Base-by-base conservation (phyloP, 2,113 vertebrate species). In the Climacteris rufus region DNA sequence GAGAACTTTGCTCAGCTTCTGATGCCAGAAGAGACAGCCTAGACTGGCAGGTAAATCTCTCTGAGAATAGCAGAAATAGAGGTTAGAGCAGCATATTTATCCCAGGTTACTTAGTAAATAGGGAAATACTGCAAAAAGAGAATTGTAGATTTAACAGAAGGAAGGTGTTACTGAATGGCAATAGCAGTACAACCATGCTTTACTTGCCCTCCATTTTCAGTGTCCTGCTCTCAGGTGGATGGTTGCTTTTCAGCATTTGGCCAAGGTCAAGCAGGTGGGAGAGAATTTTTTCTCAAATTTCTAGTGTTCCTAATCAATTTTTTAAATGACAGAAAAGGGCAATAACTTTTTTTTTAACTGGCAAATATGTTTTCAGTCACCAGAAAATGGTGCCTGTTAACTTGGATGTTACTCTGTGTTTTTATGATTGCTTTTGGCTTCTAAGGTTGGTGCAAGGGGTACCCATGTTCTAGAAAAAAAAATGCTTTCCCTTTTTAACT, bases 21-120 rank as follows among this genome's bases (percentile, higher is more conserved):
- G 63, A 66, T 85, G 70, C 33, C 59, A n/a, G 75, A 83, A 94
- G 63, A 75, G 59, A 72, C 68, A 90, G 54, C 27, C 63, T 44
- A 63, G 79, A 77, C 42, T 91, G 84, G 50, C 84, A 90, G 71
- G 84, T 88, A 96, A 96, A 93, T 93, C 90, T 93, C 91, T 33
- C 79, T 87, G 79, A 85, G 92, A 87, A 74, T 20, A 83, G 84
- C 2, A 18, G 71, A 90, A 85, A 90, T 66, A 59, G 83, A 87
- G 81, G 64, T 69, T 75, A 87, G 77, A 90, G 39, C 37, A 85
- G 65, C 47, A 13, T 87, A 66, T 77, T 94, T 77, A 74, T 83
- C 70, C 70, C 66, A 33, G 56, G 33, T 66, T 93, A 83, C 66
- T 89, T 90, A 85, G 54, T 80, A 85, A 82, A 83, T 83, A 63